Evolutionary conservation across 2,797 vertebrate species (phyloP).

Genomic region (Oreonectes daqikongensis): DNA sequence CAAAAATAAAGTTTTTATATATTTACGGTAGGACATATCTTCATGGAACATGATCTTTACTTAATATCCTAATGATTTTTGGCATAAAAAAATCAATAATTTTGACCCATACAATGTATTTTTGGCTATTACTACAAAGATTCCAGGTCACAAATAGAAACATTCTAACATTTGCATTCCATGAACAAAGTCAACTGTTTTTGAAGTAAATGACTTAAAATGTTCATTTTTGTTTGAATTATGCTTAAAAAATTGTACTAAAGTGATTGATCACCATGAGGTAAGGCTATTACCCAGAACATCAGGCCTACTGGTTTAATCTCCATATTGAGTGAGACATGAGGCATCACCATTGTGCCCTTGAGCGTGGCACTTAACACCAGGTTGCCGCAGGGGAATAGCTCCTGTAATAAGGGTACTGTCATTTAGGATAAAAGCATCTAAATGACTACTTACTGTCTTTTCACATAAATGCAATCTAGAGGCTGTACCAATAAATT

Average conservation of each 20-base stretch:
- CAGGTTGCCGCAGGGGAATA: neutral
- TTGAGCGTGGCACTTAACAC: neutral
- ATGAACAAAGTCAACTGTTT: too few species aligned
- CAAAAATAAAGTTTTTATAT: too few species aligned
- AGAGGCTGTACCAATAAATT: neutral
- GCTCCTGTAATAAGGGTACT: neutral
- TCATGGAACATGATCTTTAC: too few species aligned
- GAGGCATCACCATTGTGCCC: neutral
- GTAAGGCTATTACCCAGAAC: neutral
- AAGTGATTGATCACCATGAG: neutral
- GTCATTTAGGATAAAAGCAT: slow-evolving; percentile 4
- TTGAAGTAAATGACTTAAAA: too few species aligned
- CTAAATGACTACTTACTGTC: slow-evolving; percentile 13
- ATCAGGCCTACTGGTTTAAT: neutral
- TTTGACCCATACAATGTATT: too few species aligned
- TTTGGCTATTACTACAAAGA: too few species aligned
- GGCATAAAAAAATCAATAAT: too few species aligned
- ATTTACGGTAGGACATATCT: too few species aligned
- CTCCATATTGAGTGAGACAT: neutral
- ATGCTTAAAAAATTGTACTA: neutral
- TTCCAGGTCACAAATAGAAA: too few species aligned
- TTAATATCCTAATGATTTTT: too few species aligned
- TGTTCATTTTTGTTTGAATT: neutral
- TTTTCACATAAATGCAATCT: neutral
- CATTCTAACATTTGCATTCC: neutral